Evolutionary conservation across 2,113 vertebrate genomes (phyloP).

Genomic region (Phycodurus eques): DNA sequence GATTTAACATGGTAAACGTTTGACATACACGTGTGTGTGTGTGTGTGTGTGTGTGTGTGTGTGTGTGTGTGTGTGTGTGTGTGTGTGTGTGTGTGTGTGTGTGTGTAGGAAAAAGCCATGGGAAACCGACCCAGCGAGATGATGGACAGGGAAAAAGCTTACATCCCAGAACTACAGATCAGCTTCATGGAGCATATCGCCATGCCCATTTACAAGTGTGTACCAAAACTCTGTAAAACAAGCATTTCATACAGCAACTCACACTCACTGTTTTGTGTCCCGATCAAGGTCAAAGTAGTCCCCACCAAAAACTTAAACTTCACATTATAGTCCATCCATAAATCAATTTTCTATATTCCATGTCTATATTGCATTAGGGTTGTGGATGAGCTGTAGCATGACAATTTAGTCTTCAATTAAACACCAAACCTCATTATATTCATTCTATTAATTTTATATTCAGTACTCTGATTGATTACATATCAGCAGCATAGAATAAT

Average conservation of each 20-base stretch:
- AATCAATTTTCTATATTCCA: background rate
- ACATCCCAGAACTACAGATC: conserved; percentile 96
- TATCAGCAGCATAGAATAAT: too few species aligned
- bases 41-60: conserved; percentile 24
- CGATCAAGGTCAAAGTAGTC: background rate
- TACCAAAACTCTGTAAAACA: background rate
- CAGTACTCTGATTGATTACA: too few species aligned
- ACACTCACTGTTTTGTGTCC: background rate
- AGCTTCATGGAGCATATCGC: conserved; percentile 99
- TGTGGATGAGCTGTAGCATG: too few species aligned
- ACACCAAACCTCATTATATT: too few species aligned
- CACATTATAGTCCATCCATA: background rate
- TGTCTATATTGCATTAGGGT: too few species aligned
- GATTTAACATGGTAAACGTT: conserved; percentile 5
- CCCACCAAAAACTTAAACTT: background rate
- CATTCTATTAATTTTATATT: too few species aligned
- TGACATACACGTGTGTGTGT: conserved; percentile 8
- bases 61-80: conserved; percentile 23
- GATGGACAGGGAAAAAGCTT: conserved; percentile 99
- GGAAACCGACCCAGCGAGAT: conserved; percentile 96
- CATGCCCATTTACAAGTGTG: conserved; percentile 97
- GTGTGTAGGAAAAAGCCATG: conserved; percentile 92
- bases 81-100: conserved; percentile 27
- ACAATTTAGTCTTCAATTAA: too few species aligned
- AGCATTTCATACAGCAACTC: background rate